Evolutionary conservation across 2,113 vertebrate species (phyloP).

Genomic region (Phrynosoma platyrhinos): DNA sequence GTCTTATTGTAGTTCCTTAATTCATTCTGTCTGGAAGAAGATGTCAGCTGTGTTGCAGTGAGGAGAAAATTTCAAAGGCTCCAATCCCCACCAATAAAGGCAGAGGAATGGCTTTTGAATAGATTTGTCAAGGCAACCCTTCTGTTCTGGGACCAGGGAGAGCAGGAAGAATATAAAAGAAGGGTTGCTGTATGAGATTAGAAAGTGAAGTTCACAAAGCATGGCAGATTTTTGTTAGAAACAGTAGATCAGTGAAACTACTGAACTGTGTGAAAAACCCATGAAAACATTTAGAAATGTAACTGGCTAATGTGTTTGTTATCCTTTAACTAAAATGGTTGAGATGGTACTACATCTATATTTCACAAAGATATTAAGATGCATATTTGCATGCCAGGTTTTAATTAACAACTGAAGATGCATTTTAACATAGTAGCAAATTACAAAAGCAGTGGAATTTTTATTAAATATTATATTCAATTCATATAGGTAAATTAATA

Average conservation of each 20-base stretch:
- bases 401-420: slow-evolving; percentile 80
- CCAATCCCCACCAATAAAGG: slow-evolving; percentile 90
- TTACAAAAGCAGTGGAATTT: slow-evolving; percentile 74
- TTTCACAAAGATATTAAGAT: slow-evolving; percentile 70
- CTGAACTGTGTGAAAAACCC: slow-evolving; percentile 82
- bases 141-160: slow-evolving; percentile 91
- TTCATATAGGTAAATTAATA: slow-evolving; percentile 84
- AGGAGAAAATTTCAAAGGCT: slow-evolving; percentile 89
- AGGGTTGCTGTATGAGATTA: slow-evolving; percentile 91
- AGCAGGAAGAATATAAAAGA: slow-evolving; percentile 91
- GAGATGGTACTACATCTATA: slow-evolving; percentile 72
- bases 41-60: slow-evolving; percentile 96
- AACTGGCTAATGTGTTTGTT: slow-evolving; percentile 57
- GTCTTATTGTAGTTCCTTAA: slow-evolving; percentile 98
- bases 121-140: slow-evolving; percentile 98
- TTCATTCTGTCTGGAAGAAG: slow-evolving; percentile 99
- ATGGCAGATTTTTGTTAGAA: slow-evolving; percentile 89
- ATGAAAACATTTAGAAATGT: slow-evolving; percentile 81
- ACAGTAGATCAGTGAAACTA: slow-evolving; percentile 87
- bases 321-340: slow-evolving; percentile 72
- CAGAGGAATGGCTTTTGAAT: slow-evolving; percentile 89
- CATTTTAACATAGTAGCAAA: slow-evolving; percentile 70
- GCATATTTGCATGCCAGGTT: slow-evolving; percentile 73
- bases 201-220: slow-evolving; percentile 90
- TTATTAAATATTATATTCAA: slow-evolving; percentile 78